These are phyloP conservation scores for Sclerurus mexicanus DNA, from an alignment of 2,113 vertebrate species.

Conservation along the genomic window DNA sequence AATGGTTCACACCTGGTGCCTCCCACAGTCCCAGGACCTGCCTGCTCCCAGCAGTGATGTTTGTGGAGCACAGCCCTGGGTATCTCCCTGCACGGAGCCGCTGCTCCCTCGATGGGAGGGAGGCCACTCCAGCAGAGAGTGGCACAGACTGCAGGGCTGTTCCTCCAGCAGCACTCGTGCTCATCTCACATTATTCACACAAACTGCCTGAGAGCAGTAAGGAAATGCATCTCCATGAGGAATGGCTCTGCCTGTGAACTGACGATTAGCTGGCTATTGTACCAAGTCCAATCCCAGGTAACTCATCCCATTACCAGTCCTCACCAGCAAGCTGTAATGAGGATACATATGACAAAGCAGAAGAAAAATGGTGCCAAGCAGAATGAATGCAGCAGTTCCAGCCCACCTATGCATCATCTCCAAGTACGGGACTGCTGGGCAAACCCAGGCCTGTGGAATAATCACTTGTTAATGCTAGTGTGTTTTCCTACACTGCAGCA, in stretches of 20 bases:
- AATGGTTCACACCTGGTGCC: accelerated
- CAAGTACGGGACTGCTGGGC: not conserved
- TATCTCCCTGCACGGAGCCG: accelerated
- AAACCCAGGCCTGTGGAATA: not conserved
- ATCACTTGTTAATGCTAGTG: not conserved
- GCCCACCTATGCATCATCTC: not conserved
- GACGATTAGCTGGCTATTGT: not conserved
- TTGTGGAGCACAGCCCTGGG: accelerated
- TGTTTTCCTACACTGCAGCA: slow-evolving; percentile 1
- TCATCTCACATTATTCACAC: not conserved
- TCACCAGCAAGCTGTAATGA: slow-evolving; percentile 17
- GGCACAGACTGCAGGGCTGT: not conserved
- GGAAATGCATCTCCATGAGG: not conserved
- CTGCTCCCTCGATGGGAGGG: not conserved
- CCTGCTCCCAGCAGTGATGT: accelerated
- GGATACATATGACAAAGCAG: not conserved
- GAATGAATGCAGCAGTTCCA: not conserved
- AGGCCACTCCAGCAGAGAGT: not conserved
- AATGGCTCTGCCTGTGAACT: not conserved
- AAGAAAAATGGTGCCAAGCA: not conserved
- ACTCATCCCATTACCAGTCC: not conserved
- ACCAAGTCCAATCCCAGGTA: not conserved
- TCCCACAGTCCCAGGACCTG: accelerated
- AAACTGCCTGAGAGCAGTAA: not conserved
- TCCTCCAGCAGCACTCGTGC: accelerated